Conservation (phyloP, 2,888 invertebrate species). For the Machimus atricapillus region DNA sequence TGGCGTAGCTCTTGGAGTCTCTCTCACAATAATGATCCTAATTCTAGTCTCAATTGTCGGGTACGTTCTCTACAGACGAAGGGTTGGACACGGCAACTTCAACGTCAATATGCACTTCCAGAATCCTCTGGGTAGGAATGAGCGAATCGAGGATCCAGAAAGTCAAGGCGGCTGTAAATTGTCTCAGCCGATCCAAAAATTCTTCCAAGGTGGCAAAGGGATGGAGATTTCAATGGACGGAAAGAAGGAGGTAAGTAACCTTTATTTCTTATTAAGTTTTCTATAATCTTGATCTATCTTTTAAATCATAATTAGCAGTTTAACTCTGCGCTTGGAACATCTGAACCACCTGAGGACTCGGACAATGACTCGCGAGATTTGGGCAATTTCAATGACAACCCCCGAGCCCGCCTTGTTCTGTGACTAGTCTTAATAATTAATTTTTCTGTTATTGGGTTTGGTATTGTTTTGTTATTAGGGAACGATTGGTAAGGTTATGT, state of each 20-base stretch:
- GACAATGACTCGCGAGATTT: slow-evolving; percentile 51
- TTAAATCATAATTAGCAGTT: background rate
- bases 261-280: background rate
- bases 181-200: slow-evolving; percentile 51
- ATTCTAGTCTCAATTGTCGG: slow-evolving; percentile 50
- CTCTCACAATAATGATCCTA: slow-evolving; percentile 47
- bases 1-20: slow-evolving; percentile 43
- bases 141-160: slow-evolving; percentile 38
- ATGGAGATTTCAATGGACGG: slow-evolving; percentile 55
- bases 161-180: background rate
- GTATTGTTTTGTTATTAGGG: background rate
- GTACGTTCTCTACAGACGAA: slow-evolving; percentile 56
- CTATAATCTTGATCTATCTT: background rate
- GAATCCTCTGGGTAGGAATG: slow-evolving; percentile 58
- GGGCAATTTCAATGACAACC: slow-evolving; percentile 56
- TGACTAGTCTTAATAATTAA: slow-evolving; percentile 47
- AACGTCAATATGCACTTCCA: slow-evolving; percentile 62
- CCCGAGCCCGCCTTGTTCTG: slow-evolving; percentile 55
- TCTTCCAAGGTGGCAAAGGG: slow-evolving; percentile 52
- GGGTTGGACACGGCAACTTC: slow-evolving; percentile 65
- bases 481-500: background rate
- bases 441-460: slow-evolving; percentile 5
- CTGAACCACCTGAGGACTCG: slow-evolving; percentile 47
- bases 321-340: background rate
- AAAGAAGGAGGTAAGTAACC: slow-evolving; percentile 41